Percentiles rank a stretch among this genome's conserved stretches.
phyloP scores from a whole-genome alignment of 2,797 vertebrate species.

The Clarias pachynema region DNA sequence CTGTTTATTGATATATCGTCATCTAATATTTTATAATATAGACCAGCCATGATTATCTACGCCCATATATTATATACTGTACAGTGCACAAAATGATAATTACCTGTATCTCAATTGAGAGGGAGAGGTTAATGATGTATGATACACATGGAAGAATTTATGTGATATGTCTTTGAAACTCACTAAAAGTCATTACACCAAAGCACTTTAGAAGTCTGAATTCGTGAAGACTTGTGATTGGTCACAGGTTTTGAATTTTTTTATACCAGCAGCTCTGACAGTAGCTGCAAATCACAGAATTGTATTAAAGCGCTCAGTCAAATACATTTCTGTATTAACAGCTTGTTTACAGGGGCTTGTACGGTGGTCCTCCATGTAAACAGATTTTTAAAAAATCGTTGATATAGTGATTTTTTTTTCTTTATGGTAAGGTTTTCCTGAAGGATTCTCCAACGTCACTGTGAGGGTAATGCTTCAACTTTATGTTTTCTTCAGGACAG shows the following conservation, averaged over 20 bases:
- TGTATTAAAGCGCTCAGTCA: not conserved
- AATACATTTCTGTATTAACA: not conserved
- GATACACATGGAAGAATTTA: not conserved
- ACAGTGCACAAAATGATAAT: not conserved
- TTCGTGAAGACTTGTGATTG: not conserved
- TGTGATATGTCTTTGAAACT: not conserved
- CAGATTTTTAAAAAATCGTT: not conserved
- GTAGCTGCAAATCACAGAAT: not conserved
- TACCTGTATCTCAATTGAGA: not conserved
- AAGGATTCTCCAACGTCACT: not conserved
- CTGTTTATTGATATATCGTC: not conserved
- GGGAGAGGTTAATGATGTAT: not conserved
- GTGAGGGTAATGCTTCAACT: not conserved
- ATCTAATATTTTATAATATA: not conserved
- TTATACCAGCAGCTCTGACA: not conserved
- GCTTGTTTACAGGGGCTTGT: not conserved
- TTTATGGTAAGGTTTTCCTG: not conserved
- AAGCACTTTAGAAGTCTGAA: not conserved
- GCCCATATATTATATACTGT: not conserved
- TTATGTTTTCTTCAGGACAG: not conserved
- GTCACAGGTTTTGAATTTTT: not conserved
- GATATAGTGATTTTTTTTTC: not conserved
- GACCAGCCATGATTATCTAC: not conserved
- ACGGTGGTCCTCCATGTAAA: not conserved
- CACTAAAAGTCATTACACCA: not conserved